These are phyloP conservation scores for Calephelis nemesis DNA, from an alignment of 1,140 invertebrate species.

Conservation along the genomic window DNA sequence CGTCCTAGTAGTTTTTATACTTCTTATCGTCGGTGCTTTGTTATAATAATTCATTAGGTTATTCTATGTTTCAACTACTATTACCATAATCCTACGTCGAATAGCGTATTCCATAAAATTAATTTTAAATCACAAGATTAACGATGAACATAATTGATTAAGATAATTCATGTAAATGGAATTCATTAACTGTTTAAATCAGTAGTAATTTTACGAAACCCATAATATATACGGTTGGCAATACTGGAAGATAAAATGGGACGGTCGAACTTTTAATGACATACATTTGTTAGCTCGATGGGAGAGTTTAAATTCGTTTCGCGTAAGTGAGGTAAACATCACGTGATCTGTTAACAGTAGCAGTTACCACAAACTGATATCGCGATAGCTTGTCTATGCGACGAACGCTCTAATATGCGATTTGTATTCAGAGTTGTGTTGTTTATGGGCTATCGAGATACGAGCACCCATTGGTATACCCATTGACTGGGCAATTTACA, in stretches of 20 bases:
- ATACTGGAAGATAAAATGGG: constrained; percentile 33
- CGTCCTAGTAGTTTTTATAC: no score
- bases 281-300: constrained; percentile 33
- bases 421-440: constrained; percentile 72
- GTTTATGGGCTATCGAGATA: constrained; percentile 71
- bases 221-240: constrained; percentile 29
- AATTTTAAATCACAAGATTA: constrained; percentile 10
- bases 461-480: constrained; percentile 48
- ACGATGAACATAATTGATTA: constrained; percentile 14
- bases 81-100: no score
- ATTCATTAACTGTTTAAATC: constrained; percentile 23
- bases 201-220: constrained; percentile 16
- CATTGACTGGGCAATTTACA: constrained; percentile 66
- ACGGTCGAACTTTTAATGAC: constrained; percentile 37
- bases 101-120: neutral
- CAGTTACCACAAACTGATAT: constrained; percentile 46
- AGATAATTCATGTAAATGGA: constrained; percentile 22
- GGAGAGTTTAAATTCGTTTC: constrained; percentile 31
- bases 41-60: no score
- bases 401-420: constrained; percentile 68
- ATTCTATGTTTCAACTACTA: no score
- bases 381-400: constrained; percentile 50
- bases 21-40: no score
- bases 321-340: constrained; percentile 42
- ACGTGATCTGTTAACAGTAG: constrained; percentile 49